Evolutionary conservation across 1,140 invertebrate genomes (phyloP).

Genomic region (Artemia franciscana): DNA sequence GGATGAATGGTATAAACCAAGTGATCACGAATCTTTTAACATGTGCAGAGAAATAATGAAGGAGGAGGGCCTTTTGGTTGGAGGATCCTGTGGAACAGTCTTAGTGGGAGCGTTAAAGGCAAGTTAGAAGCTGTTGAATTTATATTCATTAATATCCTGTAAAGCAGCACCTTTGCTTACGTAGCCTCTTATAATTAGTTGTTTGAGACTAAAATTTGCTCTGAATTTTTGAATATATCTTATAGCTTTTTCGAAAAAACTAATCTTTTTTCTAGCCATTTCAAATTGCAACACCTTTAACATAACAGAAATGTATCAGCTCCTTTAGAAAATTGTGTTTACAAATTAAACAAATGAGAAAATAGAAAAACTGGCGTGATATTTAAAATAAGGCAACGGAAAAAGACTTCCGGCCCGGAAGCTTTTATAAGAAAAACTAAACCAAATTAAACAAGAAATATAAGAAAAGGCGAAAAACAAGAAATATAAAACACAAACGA

Average conservation of each 20-base stretch:
- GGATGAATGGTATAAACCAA: constrained; percentile 30
- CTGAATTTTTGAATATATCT: not conserved
- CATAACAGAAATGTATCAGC: too few species aligned
- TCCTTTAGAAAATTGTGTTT: too few species aligned
- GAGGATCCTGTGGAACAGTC: not conserved
- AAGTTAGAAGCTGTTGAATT: not conserved
- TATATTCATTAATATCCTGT: not conserved
- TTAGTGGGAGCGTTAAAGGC: not conserved
- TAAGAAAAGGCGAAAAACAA: too few species aligned
- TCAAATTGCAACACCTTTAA: too few species aligned
- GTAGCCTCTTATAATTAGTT: not conserved
- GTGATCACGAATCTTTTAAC: constrained; percentile 29
- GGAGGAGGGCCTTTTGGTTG: constrained; percentile 25
- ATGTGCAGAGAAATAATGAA: constrained; percentile 32
- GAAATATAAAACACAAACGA: too few species aligned
- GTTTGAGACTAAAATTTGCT: not conserved
- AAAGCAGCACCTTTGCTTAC: not conserved
- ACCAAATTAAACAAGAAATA: too few species aligned
- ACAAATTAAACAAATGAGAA: too few species aligned
- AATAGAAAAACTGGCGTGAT: too few species aligned
- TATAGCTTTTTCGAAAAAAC: not conserved
- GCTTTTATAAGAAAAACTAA: too few species aligned
- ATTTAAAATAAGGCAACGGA: too few species aligned
- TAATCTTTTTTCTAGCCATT: not conserved
- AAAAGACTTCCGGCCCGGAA: too few species aligned